Conservation (phyloP, 2,113 vertebrate genomes). For the Aythya baeri region DNA sequence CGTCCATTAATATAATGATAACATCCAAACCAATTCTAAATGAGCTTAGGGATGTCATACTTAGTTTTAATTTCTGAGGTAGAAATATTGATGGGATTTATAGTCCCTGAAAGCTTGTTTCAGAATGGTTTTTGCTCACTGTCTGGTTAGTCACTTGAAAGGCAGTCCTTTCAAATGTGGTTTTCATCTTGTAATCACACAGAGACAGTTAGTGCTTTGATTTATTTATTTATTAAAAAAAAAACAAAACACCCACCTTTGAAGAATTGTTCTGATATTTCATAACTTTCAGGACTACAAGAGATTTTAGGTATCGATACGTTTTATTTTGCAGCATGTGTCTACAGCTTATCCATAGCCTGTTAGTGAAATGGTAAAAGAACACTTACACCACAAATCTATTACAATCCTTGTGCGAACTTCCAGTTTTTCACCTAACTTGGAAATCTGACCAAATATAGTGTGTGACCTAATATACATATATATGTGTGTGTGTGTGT, state of each 20-base stretch:
- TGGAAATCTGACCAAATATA: neutral
- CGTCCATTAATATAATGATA: neutral
- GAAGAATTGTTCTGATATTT: neutral
- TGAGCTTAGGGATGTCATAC: neutral
- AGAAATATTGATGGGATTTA: neutral
- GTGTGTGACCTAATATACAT: neutral
- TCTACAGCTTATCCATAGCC: neutral
- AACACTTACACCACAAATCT: neutral
- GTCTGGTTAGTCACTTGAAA: neutral
- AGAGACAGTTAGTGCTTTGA: neutral
- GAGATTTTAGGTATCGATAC: neutral
- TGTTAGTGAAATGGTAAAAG: neutral
- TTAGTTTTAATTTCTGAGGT: neutral
- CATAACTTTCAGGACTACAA: neutral
- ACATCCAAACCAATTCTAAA: neutral
- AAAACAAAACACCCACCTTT: neutral
- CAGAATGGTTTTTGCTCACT: neutral
- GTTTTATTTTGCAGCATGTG: neutral
- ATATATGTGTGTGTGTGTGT: too few relatives aligned
- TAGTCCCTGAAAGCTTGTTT: neutral
- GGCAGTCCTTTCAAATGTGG: neutral
- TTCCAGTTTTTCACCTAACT: neutral
- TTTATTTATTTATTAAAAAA: neutral
- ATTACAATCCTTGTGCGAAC: neutral
- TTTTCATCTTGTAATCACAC: neutral